These are phyloP conservation scores for Saccostrea cuccullata DNA, from an alignment of 1,140 invertebrate genomes.

Conservation along the genomic window DNA sequence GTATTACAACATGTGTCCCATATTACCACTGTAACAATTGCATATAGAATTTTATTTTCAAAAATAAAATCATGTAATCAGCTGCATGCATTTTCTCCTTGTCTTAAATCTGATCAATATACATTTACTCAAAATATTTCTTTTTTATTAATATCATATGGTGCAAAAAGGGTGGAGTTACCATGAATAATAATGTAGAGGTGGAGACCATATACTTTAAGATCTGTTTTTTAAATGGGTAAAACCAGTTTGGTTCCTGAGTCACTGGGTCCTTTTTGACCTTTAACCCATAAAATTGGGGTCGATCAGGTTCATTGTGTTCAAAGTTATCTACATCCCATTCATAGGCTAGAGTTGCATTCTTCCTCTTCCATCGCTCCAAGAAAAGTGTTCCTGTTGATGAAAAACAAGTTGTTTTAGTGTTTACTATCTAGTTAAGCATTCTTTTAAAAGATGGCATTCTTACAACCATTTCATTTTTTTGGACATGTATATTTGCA, in stretches of 20 bases:
- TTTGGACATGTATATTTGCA: background rate
- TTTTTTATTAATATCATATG: background rate
- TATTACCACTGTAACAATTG: too few species aligned
- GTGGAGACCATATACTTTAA: conserved; percentile 75
- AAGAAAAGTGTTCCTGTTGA: conserved; percentile 78
- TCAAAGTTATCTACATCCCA: conserved; percentile 79
- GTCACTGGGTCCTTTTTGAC: conserved; percentile 73
- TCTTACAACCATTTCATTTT: background rate
- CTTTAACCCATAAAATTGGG: conserved; percentile 73
- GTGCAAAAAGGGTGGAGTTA: conserved; percentile 32
- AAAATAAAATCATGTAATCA: too few species aligned
- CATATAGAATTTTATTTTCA: too few species aligned
- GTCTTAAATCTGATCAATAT: too few species aligned
- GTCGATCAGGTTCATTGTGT: conserved; percentile 76
- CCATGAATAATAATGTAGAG: conserved; percentile 76
- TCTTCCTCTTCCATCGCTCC: conserved; percentile 78
- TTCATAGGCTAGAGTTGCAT: conserved; percentile 76
- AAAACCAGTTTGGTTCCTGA: conserved; percentile 70
- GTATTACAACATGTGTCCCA: too few species aligned
- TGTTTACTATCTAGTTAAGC: background rate
- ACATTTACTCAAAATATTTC: too few species aligned
- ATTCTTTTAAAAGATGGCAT: too few species aligned
- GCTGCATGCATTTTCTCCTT: too few species aligned
- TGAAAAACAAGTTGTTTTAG: background rate
- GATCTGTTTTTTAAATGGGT: conserved; percentile 71